Percentiles rank a stretch among this genome's conserved stretches.
Evolutionary conservation across 2,113 vertebrate species (phyloP).

Genomic region (Ceyx melanurus): DNA sequence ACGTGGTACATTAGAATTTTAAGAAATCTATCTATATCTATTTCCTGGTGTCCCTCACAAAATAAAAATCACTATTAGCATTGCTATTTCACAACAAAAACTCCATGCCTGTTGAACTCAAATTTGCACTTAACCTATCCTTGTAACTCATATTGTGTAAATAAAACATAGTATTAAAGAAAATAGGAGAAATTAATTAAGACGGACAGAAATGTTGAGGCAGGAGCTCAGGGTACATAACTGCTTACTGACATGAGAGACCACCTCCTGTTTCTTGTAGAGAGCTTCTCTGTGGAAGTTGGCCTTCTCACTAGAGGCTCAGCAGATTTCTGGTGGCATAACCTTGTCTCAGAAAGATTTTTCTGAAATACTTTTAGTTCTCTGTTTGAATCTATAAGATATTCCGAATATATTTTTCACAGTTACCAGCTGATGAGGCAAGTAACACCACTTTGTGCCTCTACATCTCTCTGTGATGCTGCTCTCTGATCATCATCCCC

Average conservation of each 20-base stretch:
- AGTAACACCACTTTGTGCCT: not conserved
- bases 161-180: not conserved
- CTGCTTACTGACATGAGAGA: not conserved
- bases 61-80: not conserved
- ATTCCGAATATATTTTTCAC: not conserved
- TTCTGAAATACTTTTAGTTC: not conserved
- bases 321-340: not conserved
- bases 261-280: not conserved
- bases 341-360: not conserved
- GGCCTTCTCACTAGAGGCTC: not conserved
- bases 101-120: not conserved
- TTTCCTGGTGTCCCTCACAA: conserved; percentile 21
- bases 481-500: not conserved
- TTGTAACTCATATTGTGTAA: not conserved
- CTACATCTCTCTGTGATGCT: not conserved
- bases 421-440: not conserved
- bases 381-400: not conserved
- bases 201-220: not conserved
- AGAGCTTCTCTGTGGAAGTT: not conserved
- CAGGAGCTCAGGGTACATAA: not conserved
- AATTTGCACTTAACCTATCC: not conserved
- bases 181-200: not conserved
- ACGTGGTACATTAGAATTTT: not conserved
- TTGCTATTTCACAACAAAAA: not conserved
- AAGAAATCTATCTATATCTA: not conserved